These are phyloP conservation scores for Digitonthophagus gazella DNA, from an alignment of 2,888 invertebrate genomes.

Conservation along the genomic window DNA sequence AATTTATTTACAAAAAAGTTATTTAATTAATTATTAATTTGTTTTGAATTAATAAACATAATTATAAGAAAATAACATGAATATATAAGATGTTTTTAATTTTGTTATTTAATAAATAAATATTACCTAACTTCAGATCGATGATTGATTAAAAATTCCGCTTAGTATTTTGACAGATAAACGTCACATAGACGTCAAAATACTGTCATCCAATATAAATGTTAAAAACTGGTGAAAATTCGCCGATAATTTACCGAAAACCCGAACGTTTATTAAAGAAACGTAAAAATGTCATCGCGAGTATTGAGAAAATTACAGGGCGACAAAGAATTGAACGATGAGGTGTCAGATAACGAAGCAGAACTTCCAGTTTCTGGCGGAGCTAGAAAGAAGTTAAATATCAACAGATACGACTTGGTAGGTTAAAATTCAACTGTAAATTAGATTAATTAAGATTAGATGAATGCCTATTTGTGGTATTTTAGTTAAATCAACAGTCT, in stretches of 20 bases:
- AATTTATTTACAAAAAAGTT: no score
- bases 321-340: slow-evolving; percentile 55
- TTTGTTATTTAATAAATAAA: not conserved
- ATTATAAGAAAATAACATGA: no score
- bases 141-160: slow-evolving; percentile 16
- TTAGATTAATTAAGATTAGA: not conserved
- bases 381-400: slow-evolving; percentile 59
- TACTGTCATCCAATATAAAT: not conserved
- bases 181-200: slow-evolving; percentile 20
- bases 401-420: slow-evolving; percentile 72
- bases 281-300: slow-evolving; percentile 60
- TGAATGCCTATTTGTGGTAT: no score
- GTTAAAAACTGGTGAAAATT: not conserved
- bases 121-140: slow-evolving; percentile 15
- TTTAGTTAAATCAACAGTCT: slow-evolving; percentile 64
- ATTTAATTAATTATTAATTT: no score
- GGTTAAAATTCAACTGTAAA: slow-evolving; percentile 33
- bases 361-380: slow-evolving; percentile 55
- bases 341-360: slow-evolving; percentile 55
- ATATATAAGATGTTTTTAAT: no score
- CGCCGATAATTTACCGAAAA: not conserved
- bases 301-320: slow-evolving; percentile 66
- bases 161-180: slow-evolving; percentile 23
- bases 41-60: no score
- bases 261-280: slow-evolving; percentile 9